Conservation (phyloP, 2,888 invertebrate genomes). For the Chironomus riparius region DNA sequence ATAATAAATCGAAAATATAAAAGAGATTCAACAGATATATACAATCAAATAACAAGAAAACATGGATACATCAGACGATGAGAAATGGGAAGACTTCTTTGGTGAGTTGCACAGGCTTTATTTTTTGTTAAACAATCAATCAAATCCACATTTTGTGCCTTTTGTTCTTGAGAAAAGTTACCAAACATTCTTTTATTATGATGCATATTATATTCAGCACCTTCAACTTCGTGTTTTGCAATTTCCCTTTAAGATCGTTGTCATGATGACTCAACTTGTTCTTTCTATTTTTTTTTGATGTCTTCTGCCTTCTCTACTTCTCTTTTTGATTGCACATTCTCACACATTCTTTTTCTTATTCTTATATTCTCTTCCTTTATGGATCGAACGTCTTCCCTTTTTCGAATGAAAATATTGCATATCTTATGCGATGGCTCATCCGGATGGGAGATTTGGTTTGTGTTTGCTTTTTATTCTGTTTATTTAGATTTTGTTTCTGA, state of each 20-base stretch:
- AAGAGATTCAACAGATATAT: neutral
- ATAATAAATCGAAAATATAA: neutral
- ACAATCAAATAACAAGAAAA: neutral
- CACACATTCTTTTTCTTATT: neutral
- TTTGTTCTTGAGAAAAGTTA: neutral
- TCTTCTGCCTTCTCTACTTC: neutral
- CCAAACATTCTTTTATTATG: neutral
- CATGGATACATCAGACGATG: constrained; percentile 20
- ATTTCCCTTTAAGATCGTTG: neutral
- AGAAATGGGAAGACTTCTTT: constrained; percentile 27
- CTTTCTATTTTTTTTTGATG: neutral
- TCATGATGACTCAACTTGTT: constrained; percentile 2
- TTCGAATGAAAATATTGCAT: too few relatives aligned
- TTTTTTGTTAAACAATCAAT: constrained; percentile 17
- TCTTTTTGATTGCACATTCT: neutral
- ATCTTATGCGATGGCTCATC: too few relatives aligned
- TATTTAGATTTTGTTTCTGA: too few relatives aligned
- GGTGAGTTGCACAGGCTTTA: constrained; percentile 11
- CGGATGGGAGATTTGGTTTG: too few relatives aligned
- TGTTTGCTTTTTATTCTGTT: too few relatives aligned
- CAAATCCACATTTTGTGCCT: neutral
- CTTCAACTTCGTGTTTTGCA: neutral
- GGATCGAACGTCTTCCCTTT: too few relatives aligned
- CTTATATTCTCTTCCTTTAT: neutral
- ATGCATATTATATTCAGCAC: neutral